Evolutionary conservation across 1,140 invertebrate genomes (phyloP), one percentile per base, ranked within the genome.

Genomic region (Oedothorax gibbosus): DNA sequence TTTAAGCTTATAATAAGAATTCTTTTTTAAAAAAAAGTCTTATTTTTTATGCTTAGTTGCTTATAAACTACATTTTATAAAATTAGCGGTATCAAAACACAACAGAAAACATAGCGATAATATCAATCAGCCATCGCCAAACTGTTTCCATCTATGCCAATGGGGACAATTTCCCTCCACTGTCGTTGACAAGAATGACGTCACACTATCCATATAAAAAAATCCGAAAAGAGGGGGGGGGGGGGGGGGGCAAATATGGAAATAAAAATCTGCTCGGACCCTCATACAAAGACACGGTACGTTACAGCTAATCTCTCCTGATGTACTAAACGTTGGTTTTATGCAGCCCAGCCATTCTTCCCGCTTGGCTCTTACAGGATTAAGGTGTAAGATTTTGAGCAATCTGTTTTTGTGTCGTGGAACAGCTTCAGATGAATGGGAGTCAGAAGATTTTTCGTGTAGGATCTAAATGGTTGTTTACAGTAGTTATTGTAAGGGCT

Each of bases 241-340:
- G 50, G 10, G 75, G 50, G 57, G 76, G 62, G 49, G 53, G 14
- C n/a, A 79, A 50, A 53, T 71, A 80, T 80, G 65, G 66, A 80
- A 80, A 80, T 69, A 11, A 71, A 57, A 80, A 57, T 57, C 66
- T 57, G 64, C 78, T 49, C 12, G 14, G 54, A 18, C 51, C 62
- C 35, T 57, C 21, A 49, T 21, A 60, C 78, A 80, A 71, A 66
- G 78, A 80, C 66, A 80, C 54, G 78, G 65, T 80, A 57, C 53
- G 65, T 80, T 69, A 71, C 18, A n/a, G 78, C 21, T 80, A 80
- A 80, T 66, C 78, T 69, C 65, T 80, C 49, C 62, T 71, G 78
- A 80, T 80, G 50, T 60, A 80, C 78, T 80, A 80, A 80, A 80
- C 53, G 78, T 20, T 80, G 51, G 53, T 56, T 69, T 80, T 69